Evolutionary conservation across 2,797 vertebrate species (phyloP).

Genomic region (Hippoglossus hippoglossus): DNA sequence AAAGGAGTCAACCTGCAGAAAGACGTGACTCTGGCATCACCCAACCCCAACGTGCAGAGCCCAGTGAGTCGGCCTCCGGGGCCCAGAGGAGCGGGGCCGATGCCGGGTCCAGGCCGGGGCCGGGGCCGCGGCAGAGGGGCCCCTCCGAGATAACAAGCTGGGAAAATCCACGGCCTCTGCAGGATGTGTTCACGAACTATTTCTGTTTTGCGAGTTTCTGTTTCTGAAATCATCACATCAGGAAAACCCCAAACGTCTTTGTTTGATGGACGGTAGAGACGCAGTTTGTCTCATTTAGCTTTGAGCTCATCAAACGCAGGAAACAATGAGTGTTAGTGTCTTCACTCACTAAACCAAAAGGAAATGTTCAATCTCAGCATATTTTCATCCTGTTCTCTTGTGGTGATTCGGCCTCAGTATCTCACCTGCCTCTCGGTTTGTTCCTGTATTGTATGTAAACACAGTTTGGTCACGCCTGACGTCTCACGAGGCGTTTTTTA

Average conservation of each 20-base stretch:
- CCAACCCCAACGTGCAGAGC: constrained; percentile 69
- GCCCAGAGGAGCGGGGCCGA: constrained; percentile 49
- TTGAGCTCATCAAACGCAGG: not conserved
- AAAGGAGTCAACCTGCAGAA: constrained; percentile 74
- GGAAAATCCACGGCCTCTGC: not conserved
- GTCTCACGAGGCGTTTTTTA: not conserved
- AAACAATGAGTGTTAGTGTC: not conserved
- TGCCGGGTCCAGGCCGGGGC: constrained; percentile 58
- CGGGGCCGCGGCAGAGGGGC: constrained; percentile 64
- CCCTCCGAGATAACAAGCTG: constrained; percentile 59
- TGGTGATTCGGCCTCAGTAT: not conserved
- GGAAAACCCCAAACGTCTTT: no score
- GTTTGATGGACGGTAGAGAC: no score
- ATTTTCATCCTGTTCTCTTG: not conserved
- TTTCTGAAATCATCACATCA: no score
- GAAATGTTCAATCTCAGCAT: not conserved
- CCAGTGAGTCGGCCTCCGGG: constrained; percentile 73
- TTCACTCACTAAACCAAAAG: not conserved
- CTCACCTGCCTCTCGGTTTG: not conserved
- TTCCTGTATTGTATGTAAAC: not conserved
- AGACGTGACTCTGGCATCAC: constrained; percentile 64
- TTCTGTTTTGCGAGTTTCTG: not conserved
- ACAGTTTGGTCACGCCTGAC: constrained; percentile 7
- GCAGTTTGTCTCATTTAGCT: not conserved
- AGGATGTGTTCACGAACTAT: not conserved